Conservation (phyloP, 2,113 vertebrate species). For the Amblyopsis rosae region DNA sequence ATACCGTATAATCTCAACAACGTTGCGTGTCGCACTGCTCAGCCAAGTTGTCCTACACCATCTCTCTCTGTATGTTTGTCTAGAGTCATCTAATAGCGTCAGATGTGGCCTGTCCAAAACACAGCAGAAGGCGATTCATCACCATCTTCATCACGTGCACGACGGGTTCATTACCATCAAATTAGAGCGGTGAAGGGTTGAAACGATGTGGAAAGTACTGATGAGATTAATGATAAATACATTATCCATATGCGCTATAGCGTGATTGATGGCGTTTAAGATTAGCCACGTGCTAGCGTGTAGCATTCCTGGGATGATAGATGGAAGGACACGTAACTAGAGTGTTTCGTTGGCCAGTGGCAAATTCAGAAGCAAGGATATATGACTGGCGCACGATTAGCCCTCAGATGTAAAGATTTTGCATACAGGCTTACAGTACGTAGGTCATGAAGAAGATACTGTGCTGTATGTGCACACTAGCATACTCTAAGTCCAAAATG, state of each 20-base stretch:
- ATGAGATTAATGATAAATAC: constrained; percentile 71
- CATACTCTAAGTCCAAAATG: too few species aligned
- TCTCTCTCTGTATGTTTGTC: constrained; percentile 43
- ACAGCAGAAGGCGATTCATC: constrained; percentile 62
- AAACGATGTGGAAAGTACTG: constrained; percentile 72
- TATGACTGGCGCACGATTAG: not conserved
- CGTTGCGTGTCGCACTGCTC: not conserved
- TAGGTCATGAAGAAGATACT: too few species aligned
- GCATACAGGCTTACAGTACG: too few species aligned
- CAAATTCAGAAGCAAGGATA: not conserved
- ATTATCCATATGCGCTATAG: constrained; percentile 36
- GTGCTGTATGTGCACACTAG: too few species aligned
- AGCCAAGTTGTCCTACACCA: constrained; percentile 17
- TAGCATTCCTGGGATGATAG: constrained; percentile 55
- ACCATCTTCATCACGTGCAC: constrained; percentile 68
- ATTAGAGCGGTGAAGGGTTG: constrained; percentile 62
- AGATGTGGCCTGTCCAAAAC: constrained; percentile 61
- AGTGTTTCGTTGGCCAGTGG: constrained; percentile 30
- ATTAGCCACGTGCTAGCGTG: constrained; percentile 39
- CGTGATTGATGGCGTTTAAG: constrained; percentile 31
- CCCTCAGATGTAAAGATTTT: not conserved
- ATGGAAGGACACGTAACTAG: constrained; percentile 57
- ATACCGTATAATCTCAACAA: not conserved
- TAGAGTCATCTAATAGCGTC: constrained; percentile 60
- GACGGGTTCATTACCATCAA: constrained; percentile 73